A percentile compares a stretch with the other conserved stretches of the same genome.
Conservation (phyloP, 2,888 invertebrate genomes). For the Pterostichus madidus region DNA sequence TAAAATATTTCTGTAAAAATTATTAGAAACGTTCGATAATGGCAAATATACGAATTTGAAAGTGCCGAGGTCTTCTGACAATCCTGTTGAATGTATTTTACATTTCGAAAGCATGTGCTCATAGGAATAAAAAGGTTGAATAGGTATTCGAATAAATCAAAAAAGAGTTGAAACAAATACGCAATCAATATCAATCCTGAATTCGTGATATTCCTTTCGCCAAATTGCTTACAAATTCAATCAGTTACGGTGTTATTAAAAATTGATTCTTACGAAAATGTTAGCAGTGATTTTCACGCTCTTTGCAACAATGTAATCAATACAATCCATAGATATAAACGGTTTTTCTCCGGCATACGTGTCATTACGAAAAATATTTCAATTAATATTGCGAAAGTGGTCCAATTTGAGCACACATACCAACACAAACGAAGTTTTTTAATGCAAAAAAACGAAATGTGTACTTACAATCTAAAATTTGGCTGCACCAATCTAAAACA, state of each 20-base stretch:
- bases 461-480: constrained; percentile 64
- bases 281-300: constrained; percentile 20
- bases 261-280: constrained; percentile 55
- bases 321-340: constrained; percentile 1
- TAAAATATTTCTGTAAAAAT: too few species aligned
- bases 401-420: constrained; percentile 45
- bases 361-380: constrained; percentile 46
- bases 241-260: constrained; percentile 36
- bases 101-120: constrained; percentile 8
- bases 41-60: too few species aligned
- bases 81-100: background rate
- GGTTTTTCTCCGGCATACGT: constrained; percentile 21
- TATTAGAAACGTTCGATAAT: too few species aligned
- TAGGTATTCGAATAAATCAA: background rate
- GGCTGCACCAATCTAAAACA: constrained; percentile 54
- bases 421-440: constrained; percentile 26
- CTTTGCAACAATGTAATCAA: constrained; percentile 30
- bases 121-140: constrained; percentile 17
- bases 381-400: constrained; percentile 62
- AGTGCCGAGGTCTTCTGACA: too few species aligned
- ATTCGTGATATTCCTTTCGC: constrained; percentile 54
- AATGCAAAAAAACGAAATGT: constrained; percentile 17
- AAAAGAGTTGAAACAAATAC: background rate
- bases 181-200: constrained; percentile 14
- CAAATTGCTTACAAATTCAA: constrained; percentile 18